Evolutionary conservation across 1,140 invertebrate genomes (phyloP).

Genomic region (Platorchestia sp.): DNA sequence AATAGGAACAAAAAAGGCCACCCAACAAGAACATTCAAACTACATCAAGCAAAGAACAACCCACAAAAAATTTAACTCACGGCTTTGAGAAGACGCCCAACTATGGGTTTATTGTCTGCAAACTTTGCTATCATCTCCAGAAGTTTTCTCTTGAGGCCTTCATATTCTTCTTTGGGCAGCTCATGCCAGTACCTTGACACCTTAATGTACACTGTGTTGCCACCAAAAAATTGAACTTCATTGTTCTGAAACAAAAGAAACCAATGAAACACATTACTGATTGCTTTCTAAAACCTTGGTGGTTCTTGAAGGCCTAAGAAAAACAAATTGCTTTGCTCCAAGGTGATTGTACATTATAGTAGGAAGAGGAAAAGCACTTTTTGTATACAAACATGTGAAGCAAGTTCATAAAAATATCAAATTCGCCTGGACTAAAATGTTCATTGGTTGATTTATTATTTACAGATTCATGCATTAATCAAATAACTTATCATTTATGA

Average conservation of each 20-base stretch:
- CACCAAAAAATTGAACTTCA: slow-evolving; percentile 67
- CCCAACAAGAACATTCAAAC: too few relatives aligned
- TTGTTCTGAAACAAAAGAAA: slow-evolving; percentile 61
- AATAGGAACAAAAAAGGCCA: too few relatives aligned
- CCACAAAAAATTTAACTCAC: slow-evolving; percentile 58
- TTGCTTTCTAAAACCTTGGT: neutral
- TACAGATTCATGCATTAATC: too few relatives aligned
- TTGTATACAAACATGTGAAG: neutral
- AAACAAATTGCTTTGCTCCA: too few relatives aligned
- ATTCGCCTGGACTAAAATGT: neutral
- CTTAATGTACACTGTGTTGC: slow-evolving; percentile 67
- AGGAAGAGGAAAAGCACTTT: neutral
- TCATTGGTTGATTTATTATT: too few relatives aligned
- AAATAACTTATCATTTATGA: too few relatives aligned
- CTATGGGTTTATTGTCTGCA: slow-evolving; percentile 63
- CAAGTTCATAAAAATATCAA: neutral
- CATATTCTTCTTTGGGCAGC: slow-evolving; percentile 66
- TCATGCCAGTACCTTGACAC: slow-evolving; percentile 67
- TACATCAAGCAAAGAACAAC: too few relatives aligned
- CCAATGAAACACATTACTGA: neutral
- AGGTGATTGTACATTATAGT: neutral
- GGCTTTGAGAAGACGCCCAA: slow-evolving; percentile 66
- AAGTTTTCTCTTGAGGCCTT: slow-evolving; percentile 64
- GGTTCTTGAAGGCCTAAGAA: too few relatives aligned
- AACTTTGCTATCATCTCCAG: slow-evolving; percentile 64